Evolutionary conservation across 2,888 invertebrate species (phyloP), one percentile per base, ranked within the genome.

Genomic region (Calliopum simillimum): DNA sequence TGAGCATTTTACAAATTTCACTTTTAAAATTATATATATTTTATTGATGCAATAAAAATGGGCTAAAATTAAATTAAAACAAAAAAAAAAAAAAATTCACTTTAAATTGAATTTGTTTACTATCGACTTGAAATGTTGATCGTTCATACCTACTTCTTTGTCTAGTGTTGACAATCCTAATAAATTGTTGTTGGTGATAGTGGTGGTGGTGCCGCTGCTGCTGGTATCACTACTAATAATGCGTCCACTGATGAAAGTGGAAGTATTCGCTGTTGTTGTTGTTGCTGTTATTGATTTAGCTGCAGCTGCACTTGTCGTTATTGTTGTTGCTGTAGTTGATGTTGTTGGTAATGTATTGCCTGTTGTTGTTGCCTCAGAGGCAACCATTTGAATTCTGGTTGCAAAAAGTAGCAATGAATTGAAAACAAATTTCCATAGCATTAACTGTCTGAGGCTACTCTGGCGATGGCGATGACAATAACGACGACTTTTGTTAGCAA

Each of bases 71-170:
- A 55, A 56, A 11, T 12, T 19, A 19, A 2, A 53, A 3, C 21
- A 25, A 13, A 23, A 11, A 23, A 56, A 21, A 23, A 21, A 16
- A 19, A 21, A 56, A 21, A 23, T 56, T 56, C 55, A 21, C 25
- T 25, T 25, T 56, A 56, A 55, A 25, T 53, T 56, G 3, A 56
- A 56, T 23, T 56, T 19, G 21, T 56, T 19, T 14, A 33, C 56
- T 58, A 14, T 33, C n/a, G n/a, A 41, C 5, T 49, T 47, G 19
- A 53, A 43, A 43, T 67, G 47, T 73, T 66, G 75, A 79, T 75
- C 79, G n/a, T n/a, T n/a, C 84, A 79, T 84, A 84, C 84, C 85
- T 84, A 84, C 84, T 84, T 84, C 84, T 83, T 83, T 84, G 76
- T 85, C 82, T 79, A 83, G 77, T 70, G 79, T 76, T 74, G 82